Evolutionary conservation across 2,113 vertebrate genomes (phyloP).

Genomic region (Clarias magur): DNA sequence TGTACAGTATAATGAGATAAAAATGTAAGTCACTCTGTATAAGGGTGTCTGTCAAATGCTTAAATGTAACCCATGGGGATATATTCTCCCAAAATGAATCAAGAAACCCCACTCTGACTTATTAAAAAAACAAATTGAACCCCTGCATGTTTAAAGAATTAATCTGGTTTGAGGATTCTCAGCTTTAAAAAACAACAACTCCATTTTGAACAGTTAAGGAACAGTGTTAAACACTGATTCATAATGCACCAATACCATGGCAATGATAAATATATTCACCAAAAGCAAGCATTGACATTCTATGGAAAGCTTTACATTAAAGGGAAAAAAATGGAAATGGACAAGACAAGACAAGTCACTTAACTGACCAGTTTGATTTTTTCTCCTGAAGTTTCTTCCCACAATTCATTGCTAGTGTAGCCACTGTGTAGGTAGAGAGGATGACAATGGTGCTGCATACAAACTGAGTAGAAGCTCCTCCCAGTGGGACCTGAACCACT

Average conservation of each 20-base stretch:
- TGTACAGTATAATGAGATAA: no score
- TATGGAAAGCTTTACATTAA: background rate
- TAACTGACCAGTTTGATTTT: conserved; percentile 59
- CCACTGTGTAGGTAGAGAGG: conserved; percentile 67
- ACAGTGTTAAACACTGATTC: background rate
- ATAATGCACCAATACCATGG: background rate
- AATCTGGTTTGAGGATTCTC: background rate
- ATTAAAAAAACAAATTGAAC: background rate
- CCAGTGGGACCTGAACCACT: conserved; percentile 46
- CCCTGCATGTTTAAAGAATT: background rate
- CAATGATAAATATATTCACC: background rate
- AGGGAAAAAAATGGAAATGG: background rate
- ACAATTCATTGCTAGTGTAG: conserved; percentile 73
- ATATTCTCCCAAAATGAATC: background rate
- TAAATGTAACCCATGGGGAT: background rate
- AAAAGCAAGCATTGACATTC: background rate
- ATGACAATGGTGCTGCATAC: conserved; percentile 72
- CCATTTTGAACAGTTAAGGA: background rate
- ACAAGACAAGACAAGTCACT: background rate
- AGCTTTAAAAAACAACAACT: background rate
- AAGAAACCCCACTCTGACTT: background rate
- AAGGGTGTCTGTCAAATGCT: no score
- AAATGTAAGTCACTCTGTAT: no score
- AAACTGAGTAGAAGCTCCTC: conserved; percentile 72
- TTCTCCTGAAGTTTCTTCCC: conserved; percentile 66